Conservation (phyloP, 2,888 invertebrate genomes). For the Lottia gigantea region DNA sequence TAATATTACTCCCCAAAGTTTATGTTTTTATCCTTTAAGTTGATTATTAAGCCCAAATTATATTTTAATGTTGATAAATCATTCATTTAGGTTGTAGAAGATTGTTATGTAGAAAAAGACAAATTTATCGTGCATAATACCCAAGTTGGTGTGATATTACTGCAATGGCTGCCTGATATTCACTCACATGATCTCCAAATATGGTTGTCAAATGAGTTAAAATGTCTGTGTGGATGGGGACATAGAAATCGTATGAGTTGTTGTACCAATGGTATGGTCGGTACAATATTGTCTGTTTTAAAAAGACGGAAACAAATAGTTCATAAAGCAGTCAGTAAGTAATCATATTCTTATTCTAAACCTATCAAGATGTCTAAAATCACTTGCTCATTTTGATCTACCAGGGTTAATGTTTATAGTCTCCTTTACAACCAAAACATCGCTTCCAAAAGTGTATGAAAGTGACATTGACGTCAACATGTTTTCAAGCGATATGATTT, state of each 20-base stretch:
- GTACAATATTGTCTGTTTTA: slow-evolving; percentile 70
- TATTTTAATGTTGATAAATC: no score
- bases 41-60: no score
- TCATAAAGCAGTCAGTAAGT: slow-evolving; percentile 66
- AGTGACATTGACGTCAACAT: no score
- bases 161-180: slow-evolving; percentile 72
- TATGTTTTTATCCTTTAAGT: no score
- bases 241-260: slow-evolving; percentile 72
- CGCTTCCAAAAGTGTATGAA: no score
- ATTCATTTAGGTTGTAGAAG: slow-evolving; percentile 51
- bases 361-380: no score
- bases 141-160: slow-evolving; percentile 71
- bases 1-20: no score
- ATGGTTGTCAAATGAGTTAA: slow-evolving; percentile 69
- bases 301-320: slow-evolving; percentile 68
- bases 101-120: slow-evolving; percentile 46
- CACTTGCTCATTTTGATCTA: no score
- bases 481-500: no score
- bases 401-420: no score
- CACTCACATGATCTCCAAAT: slow-evolving; percentile 66
- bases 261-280: slow-evolving; percentile 71
- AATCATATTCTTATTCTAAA: background rate
- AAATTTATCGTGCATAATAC: slow-evolving; percentile 64
- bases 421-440: no score
- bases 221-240: slow-evolving; percentile 62